phyloP scores from a whole-genome alignment of 2,888 invertebrate genomes.

The Troides aeacus region DNA sequence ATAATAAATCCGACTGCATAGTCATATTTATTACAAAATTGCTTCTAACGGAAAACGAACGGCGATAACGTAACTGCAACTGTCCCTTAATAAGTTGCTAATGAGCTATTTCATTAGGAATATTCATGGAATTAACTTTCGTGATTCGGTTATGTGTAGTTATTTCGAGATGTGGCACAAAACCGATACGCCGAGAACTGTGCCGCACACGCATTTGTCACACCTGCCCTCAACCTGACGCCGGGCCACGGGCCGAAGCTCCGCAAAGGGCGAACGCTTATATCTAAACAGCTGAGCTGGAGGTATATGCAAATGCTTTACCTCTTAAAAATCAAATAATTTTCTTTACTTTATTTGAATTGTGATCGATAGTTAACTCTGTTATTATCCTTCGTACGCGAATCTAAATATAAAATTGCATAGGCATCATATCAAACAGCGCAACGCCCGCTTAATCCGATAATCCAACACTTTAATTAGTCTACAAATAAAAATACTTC shows the following conservation, averaged over 20 bases:
- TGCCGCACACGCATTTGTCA: conserved; percentile 34
- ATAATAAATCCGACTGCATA: conserved; percentile 9
- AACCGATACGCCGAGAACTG: conserved; percentile 30
- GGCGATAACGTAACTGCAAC: conserved; percentile 23
- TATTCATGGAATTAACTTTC: conserved; percentile 29
- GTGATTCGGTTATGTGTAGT: conserved; percentile 29
- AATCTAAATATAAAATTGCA: conserved; percentile 31
- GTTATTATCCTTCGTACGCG: conserved; percentile 24
- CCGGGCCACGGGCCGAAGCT: conserved; percentile 31
- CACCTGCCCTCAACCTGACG: conserved; percentile 43
- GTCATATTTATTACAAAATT: conserved; percentile 12
- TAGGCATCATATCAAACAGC: conserved; percentile 31
- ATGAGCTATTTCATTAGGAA: conserved; percentile 29
- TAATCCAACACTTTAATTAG: conserved; percentile 36
- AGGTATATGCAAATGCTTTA: conserved; percentile 29
- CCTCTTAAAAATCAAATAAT: conserved; percentile 24
- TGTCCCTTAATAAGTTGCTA: conserved; percentile 29
- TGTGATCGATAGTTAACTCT: conserved; percentile 21
- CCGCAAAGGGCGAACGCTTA: conserved; percentile 31
- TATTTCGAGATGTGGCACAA: conserved; percentile 25
- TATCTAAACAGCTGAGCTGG: conserved; percentile 35
- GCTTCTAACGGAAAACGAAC: conserved; percentile 22
- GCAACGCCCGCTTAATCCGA: conserved; percentile 32
- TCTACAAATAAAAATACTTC: conserved; percentile 29
- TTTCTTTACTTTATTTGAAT: conserved; percentile 9